A percentile compares a stretch with the other conserved stretches of the same genome.
These are phyloP conservation scores for Lateolabrax maculatus DNA, from an alignment of 2,797 vertebrate species.

Conservation along the genomic window DNA sequence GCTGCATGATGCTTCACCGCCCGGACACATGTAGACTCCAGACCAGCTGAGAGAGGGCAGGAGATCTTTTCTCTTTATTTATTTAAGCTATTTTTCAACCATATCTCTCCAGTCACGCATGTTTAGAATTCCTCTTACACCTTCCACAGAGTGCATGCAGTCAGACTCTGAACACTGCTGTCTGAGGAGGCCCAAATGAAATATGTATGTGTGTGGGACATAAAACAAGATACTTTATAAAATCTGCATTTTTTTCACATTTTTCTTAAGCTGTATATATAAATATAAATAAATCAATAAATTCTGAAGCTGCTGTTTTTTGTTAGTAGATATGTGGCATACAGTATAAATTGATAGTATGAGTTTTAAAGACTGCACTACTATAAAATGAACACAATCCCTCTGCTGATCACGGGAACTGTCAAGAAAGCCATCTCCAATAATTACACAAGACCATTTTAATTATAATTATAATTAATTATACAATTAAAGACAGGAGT, in stretches of 20 bases:
- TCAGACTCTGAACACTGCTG: too few relatives aligned
- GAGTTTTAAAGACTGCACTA: neutral
- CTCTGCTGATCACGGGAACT: neutral
- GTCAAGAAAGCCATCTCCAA: neutral
- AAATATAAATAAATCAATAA: too few relatives aligned
- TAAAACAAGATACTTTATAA: too few relatives aligned
- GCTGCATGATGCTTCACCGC: slow-evolving; percentile 44
- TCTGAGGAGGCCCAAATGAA: neutral
- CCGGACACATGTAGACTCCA: slow-evolving; percentile 35
- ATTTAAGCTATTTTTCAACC: neutral
- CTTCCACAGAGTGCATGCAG: neutral
- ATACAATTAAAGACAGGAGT: too few relatives aligned
- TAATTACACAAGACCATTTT: neutral
- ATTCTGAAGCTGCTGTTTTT: neutral
- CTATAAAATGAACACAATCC: neutral
- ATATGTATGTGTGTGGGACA: neutral
- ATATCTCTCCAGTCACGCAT: neutral
- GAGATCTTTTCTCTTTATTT: slow-evolving; percentile 15
- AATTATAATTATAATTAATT: too few relatives aligned
- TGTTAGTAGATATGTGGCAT: neutral
- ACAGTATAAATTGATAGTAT: neutral
- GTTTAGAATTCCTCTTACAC: neutral
- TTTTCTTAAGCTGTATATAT: too few relatives aligned
- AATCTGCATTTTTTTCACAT: too few relatives aligned
- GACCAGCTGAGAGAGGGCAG: slow-evolving; percentile 27